phyloP scores from a whole-genome alignment of 35 echinoderm and acorn worm genomes.

The Stichopus chloronotus region DNA sequence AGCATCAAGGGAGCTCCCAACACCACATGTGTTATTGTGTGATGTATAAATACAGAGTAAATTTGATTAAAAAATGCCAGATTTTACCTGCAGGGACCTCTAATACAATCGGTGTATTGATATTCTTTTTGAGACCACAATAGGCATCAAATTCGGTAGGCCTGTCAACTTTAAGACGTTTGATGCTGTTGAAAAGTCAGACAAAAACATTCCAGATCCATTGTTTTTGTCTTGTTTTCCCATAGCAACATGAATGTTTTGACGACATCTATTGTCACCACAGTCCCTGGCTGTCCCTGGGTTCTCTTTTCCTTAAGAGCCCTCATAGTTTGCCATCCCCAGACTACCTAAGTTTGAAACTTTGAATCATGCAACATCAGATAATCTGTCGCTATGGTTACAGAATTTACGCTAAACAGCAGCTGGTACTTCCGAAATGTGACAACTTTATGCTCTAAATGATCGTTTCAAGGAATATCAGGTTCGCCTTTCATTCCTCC shows the following conservation, averaged over 20 bases:
- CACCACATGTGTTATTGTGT: constrained; percentile 1
- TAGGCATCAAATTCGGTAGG: neutral
- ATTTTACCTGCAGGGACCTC: neutral
- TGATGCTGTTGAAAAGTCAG: neutral
- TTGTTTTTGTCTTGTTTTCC: neutral
- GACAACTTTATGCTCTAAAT: too few species aligned
- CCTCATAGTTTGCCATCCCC: neutral
- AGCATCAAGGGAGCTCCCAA: neutral
- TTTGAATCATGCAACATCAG: neutral
- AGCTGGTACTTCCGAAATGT: too few species aligned
- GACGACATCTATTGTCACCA: constrained; percentile 9
- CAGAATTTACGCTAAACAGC: neutral
- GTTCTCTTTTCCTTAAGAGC: neutral
- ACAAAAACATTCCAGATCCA: neutral
- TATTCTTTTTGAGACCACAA: neutral
- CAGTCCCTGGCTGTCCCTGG: neutral
- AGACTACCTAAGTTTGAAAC: neutral
- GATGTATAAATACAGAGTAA: neutral
- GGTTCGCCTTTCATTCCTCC: too few species aligned
- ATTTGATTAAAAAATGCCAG: neutral
- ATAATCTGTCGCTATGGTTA: neutral
- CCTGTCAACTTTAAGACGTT: neutral
- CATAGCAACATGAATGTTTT: constrained; percentile 16
- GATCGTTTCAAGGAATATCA: too few species aligned
- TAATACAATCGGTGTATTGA: neutral